Percentiles rank a stretch among this genome's conserved stretches.
Evolutionary conservation across 1,140 invertebrate species (phyloP).

Genomic region (Mizuhopecten yessoensis): DNA sequence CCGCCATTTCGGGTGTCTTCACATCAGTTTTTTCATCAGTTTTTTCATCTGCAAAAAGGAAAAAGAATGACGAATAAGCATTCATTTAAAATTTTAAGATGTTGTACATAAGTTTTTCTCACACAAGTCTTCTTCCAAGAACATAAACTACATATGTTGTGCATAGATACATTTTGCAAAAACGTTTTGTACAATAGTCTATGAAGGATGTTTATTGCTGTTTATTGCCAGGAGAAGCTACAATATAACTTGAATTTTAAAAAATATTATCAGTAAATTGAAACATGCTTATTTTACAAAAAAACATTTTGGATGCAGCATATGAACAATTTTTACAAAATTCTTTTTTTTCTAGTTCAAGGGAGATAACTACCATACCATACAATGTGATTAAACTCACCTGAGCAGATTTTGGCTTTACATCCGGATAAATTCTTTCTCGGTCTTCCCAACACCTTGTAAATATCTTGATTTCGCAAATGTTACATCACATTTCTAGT

Average conservation of each 20-base stretch:
- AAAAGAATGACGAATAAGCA: neutral
- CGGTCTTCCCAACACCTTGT: slow-evolving; percentile 11
- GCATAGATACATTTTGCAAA: no score
- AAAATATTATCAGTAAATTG: neutral
- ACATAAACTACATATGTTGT: no score
- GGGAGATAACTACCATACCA: neutral
- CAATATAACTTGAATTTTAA: neutral
- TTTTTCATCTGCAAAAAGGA: neutral
- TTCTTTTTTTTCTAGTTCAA: neutral
- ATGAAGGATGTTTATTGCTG: slow-evolving; percentile 16
- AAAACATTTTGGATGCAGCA: slow-evolving; percentile 20
- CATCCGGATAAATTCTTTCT: neutral
- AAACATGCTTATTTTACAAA: neutral
- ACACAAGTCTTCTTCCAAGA: no score
- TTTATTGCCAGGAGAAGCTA: neutral
- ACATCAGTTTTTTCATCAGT: neutral
- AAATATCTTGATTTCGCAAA: slow-evolving; percentile 33
- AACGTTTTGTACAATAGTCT: no score
- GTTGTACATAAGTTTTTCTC: neutral
- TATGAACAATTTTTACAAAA: neutral
- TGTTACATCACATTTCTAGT: neutral
- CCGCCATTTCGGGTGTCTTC: neutral
- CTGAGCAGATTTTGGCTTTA: slow-evolving; percentile 33
- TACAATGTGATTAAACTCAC: slow-evolving; percentile 13
- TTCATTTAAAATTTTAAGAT: neutral